Conservation (phyloP, 2,797 vertebrate species). For the Xiphophorus birchmanni region DNA sequence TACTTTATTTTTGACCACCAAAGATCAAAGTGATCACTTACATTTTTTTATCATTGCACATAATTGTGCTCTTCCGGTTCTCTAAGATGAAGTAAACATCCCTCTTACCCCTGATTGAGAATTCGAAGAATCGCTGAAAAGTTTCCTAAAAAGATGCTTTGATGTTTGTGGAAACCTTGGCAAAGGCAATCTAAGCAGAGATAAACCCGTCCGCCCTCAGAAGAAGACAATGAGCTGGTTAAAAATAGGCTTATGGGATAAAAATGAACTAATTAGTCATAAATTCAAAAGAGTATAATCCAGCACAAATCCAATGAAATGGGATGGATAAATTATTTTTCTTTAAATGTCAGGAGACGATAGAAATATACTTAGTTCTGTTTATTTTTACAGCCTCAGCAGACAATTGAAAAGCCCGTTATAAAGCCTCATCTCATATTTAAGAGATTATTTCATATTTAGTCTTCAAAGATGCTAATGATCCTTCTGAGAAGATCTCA, state of each 20-base stretch:
- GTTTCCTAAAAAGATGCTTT: constrained; percentile 14
- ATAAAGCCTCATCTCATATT: background rate
- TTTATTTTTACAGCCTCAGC: constrained; percentile 2
- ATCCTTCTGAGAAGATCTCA: background rate
- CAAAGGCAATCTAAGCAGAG: constrained; percentile 23
- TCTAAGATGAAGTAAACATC: background rate
- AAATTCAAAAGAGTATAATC: background rate
- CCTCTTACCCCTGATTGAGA: background rate
- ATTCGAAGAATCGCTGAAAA: background rate
- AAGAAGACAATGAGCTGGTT: constrained; percentile 8
- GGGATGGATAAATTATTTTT: background rate
- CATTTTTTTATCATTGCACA: background rate
- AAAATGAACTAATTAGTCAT: constrained; percentile 1
- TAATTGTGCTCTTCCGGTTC: background rate
- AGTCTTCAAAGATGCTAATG: background rate
- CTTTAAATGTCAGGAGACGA: background rate
- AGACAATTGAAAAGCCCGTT: background rate
- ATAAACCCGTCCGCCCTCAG: background rate
- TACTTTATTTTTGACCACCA: background rate
- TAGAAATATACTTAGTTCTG: background rate
- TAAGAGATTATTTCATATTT: background rate
- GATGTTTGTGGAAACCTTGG: constrained; percentile 12
- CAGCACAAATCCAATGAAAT: constrained; percentile 2
- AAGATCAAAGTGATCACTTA: background rate
- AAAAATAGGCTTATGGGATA: background rate